These are phyloP conservation scores for Crambe crambe DNA, from an alignment of 37 sponge, comb jelly and placozoan genomes.

Conservation along the genomic window DNA sequence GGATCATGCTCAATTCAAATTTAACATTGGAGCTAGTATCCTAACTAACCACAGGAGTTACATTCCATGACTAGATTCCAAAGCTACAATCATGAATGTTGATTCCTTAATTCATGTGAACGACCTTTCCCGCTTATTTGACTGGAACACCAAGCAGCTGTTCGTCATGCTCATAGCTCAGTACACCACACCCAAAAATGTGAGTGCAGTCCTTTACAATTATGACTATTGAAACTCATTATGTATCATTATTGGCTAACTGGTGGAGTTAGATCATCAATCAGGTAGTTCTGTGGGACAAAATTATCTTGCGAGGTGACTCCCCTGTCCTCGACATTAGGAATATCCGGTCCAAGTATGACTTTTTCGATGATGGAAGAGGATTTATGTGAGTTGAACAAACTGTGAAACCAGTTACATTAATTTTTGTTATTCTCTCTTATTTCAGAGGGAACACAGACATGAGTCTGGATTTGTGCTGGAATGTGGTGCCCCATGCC, in stretches of 20 bases:
- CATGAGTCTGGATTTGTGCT: slow-evolving; percentile 74
- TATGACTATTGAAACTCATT: neutral
- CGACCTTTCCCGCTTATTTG: slow-evolving; percentile 80
- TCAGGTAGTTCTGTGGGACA: slow-evolving; percentile 96
- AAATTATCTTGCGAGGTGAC: slow-evolving; percentile 87
- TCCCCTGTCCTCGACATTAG: slow-evolving; percentile 58
- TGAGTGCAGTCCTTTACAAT: slow-evolving; percentile 12
- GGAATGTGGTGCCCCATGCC: slow-evolving; percentile 94
- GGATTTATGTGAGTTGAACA: slow-evolving; percentile 63
- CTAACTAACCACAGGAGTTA: neutral
- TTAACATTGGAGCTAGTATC: slow-evolving; percentile 61
- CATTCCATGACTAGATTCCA: too few species aligned
- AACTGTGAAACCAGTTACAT: neutral
- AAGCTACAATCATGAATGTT: neutral
- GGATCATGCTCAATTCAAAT: slow-evolving; percentile 43
- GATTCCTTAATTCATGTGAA: neutral
- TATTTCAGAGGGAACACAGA: slow-evolving; percentile 82
- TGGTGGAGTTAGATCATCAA: slow-evolving; percentile 42
- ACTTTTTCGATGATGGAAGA: slow-evolving; percentile 92
- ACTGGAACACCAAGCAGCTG: slow-evolving; percentile 97
- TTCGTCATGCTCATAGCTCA: slow-evolving; percentile 88
- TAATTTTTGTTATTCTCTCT: neutral
- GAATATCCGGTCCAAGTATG: slow-evolving; percentile 70
- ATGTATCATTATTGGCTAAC: neutral
- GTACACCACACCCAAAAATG: slow-evolving; percentile 78